Percentiles rank a stretch among this genome's conserved stretches.
Conservation (phyloP, 1,140 invertebrate genomes). For the Patella vulgata region DNA sequence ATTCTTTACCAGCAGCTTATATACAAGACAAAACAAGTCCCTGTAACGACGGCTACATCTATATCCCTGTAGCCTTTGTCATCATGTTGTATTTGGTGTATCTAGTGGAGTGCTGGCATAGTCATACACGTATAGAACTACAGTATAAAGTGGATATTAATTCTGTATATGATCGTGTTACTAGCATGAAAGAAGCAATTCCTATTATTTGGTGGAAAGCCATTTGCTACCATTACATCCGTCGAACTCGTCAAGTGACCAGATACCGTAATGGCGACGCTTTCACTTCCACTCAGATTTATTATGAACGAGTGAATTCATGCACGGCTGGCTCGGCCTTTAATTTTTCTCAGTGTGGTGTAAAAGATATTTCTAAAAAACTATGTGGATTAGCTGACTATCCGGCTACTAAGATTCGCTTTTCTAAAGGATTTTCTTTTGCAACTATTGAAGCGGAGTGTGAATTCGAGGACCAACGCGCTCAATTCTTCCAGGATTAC, state of each 20-base stretch:
- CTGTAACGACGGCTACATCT: conserved; percentile 87
- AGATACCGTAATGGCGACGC: conserved; percentile 85
- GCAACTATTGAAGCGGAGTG: conserved; percentile 81
- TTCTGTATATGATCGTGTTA: conserved; percentile 76
- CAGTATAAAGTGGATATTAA: conserved; percentile 76
- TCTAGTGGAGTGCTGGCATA: conserved; percentile 87
- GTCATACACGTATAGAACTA: conserved; percentile 72
- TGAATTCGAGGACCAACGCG: conserved; percentile 86
- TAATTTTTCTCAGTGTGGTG: conserved; percentile 81
- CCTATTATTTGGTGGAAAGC: conserved; percentile 92
- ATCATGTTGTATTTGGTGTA: conserved; percentile 85
- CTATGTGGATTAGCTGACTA: conserved; percentile 76
- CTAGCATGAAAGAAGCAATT: conserved; percentile 74
- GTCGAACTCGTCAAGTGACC: conserved; percentile 76
- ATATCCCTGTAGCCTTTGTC: conserved; percentile 85
- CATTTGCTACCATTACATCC: conserved; percentile 86
- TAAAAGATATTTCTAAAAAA: conserved; percentile 82
- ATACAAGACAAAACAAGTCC: conserved; percentile 71
- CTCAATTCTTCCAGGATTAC: conserved; percentile 83
- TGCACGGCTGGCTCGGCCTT: conserved; percentile 82
- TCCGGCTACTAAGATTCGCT: conserved; percentile 78
- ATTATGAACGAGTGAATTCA: conserved; percentile 86
- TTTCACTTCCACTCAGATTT: conserved; percentile 84
- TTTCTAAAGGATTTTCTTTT: conserved; percentile 85
- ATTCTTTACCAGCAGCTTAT: conserved; percentile 51